Base-by-base conservation (phyloP, 2,113 vertebrate genomes). In the Parus major region DNA sequence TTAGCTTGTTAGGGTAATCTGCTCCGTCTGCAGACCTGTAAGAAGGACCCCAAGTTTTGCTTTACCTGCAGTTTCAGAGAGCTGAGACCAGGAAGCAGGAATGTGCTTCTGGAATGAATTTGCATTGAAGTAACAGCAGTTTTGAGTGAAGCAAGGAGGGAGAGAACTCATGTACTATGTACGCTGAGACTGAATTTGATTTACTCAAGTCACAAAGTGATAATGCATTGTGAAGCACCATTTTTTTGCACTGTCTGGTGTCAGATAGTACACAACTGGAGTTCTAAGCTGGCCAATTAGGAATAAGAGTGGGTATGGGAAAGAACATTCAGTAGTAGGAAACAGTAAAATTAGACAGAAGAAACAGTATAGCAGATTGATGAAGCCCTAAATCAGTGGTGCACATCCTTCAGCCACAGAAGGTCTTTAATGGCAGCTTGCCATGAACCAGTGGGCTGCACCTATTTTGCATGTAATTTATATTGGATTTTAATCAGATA, bases 401-500 rank as follows among this genome's bases (percentile, higher is more conserved):
- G n/a, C 59, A 33, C 21, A 68, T 52, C 52, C 39, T 93, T 89
- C 42, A 72, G 52, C 52, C 56, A 55, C 52, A 88, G 53, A 84
- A 90, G 59, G 52, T 69, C 66, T 93, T 93, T 22, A 13, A n/a
- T 95, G 88, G 78, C 75, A 59, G 6, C 31, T 82, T 89, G 50
- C 61, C 59, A 24, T 60, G 23, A 85, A 27, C 44, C 56, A 46
- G 29, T 89, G 66, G 70, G 55, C 68, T 81, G 42, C 31, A 46
- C 68, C 57, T 90, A 11, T 64, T 94, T 88, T 94, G 42, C 73
- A 61, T 88, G 35, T 55, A 36, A 82, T 90, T 93, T 88, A 86
- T 64, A 46, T 66, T 50, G 50, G n/a, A 52, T 93, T 92, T 89
- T 85, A 88, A 88, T 93, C 79, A 88, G 56, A 78, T 64, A 47